Percentiles rank a stretch among this genome's conserved stretches.
Evolutionary conservation across 1,140 invertebrate genomes (phyloP).

Genomic region (Leptinotarsa defecta): DNA sequence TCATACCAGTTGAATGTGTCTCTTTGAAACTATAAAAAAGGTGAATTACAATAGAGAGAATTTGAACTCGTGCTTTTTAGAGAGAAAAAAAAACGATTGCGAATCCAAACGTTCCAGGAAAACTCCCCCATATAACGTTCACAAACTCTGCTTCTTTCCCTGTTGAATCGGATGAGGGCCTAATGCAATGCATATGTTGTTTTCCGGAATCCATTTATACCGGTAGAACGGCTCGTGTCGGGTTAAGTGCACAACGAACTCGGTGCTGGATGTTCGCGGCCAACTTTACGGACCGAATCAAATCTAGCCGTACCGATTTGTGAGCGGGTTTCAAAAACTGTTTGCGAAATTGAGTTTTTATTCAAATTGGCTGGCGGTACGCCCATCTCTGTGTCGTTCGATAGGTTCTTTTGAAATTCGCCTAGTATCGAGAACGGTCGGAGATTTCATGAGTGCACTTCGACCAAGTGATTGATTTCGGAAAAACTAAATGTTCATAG

Average conservation of each 20-base stretch:
- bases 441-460: background rate
- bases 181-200: constrained; percentile 54
- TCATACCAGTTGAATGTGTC: too few species aligned
- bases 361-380: background rate
- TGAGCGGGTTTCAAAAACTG: background rate
- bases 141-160: constrained; percentile 33
- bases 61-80: background rate
- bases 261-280: constrained; percentile 22
- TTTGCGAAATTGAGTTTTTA: background rate
- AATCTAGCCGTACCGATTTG: background rate
- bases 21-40: too few species aligned
- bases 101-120: background rate
- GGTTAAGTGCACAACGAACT: constrained; percentile 48
- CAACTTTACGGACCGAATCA: background rate
- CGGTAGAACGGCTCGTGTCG: constrained; percentile 47
- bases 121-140: background rate
- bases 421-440: background rate
- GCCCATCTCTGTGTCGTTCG: background rate
- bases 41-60: too few species aligned
- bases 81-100: background rate
- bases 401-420: background rate
- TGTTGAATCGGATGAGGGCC: constrained; percentile 34
- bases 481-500: too few species aligned
- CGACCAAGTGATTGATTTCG: too few species aligned
- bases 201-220: constrained; percentile 52